Conservation (phyloP, 2,797 vertebrate genomes). For the Hydrolagus colliei region DNA sequence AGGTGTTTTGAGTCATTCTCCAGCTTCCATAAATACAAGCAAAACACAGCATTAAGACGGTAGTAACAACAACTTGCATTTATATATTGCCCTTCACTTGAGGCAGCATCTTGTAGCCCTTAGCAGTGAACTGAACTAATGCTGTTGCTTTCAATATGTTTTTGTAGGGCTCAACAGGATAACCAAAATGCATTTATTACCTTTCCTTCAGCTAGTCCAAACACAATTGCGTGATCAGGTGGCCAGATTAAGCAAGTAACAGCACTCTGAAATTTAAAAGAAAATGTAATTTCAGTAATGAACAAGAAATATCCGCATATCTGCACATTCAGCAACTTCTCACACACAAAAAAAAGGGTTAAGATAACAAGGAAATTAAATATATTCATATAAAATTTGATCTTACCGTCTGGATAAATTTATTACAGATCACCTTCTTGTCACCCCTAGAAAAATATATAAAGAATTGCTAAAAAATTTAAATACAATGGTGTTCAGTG, state of each 20-base stretch:
- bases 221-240: slow-evolving; percentile 75
- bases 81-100: too few species aligned
- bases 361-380: background rate
- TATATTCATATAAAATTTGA: slow-evolving; percentile 27
- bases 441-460: slow-evolving; percentile 69
- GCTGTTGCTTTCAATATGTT: background rate
- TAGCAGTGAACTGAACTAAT: background rate
- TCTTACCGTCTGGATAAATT: slow-evolving; percentile 90
- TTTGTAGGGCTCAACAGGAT: background rate
- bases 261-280: slow-evolving; percentile 64
- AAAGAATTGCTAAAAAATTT: background rate
- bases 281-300: background rate
- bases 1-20: too few species aligned
- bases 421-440: slow-evolving; percentile 95
- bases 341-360: background rate
- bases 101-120: too few species aligned
- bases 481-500: background rate
- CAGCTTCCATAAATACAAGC: too few species aligned
- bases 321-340: too few species aligned
- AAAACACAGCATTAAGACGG: too few species aligned
- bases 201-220: slow-evolving; percentile 87
- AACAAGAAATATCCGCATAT: too few species aligned
- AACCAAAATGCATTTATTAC: slow-evolving; percentile 45
- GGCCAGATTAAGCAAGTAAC: slow-evolving; percentile 84
- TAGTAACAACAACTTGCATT: too few species aligned